Conservation (phyloP, 2,888 invertebrate species). For the Rhamnusium bicolor region DNA sequence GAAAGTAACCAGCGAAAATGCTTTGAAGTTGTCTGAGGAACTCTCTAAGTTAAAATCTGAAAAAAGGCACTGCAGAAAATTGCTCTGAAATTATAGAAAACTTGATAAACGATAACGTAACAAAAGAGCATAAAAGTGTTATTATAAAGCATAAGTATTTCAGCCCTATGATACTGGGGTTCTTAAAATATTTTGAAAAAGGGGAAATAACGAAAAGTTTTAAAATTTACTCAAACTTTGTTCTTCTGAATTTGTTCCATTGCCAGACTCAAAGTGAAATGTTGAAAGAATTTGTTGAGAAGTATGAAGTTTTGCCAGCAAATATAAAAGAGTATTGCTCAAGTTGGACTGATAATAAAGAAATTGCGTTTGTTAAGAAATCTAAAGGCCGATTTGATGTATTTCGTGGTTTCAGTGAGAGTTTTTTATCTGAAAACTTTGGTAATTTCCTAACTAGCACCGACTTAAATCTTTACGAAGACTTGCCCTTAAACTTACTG, state of each 20-base stretch:
- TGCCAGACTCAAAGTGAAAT: constrained; percentile 74
- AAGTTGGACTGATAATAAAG: constrained; percentile 70
- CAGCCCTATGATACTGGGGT: constrained; percentile 67
- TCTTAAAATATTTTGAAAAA: constrained; percentile 64
- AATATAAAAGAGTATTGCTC: constrained; percentile 70
- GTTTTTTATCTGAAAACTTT: constrained; percentile 55
- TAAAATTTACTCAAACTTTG: constrained; percentile 70
- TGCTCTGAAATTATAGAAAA: constrained; percentile 42
- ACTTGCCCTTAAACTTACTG: constrained; percentile 58
- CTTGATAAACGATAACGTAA: constrained; percentile 26
- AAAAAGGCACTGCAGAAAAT: neutral
- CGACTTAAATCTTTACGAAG: constrained; percentile 50
- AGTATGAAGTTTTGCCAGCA: constrained; percentile 70
- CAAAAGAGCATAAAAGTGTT: constrained; percentile 12
- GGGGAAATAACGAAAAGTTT: constrained; percentile 56
- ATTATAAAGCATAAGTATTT: constrained; percentile 49
- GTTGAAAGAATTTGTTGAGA: constrained; percentile 72
- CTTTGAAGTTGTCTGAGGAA: constrained; percentile 54
- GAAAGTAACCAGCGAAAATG: constrained; percentile 53
- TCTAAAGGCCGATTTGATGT: constrained; percentile 55
- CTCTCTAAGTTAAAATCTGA: constrained; percentile 44
- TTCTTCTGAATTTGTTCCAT: constrained; percentile 75
- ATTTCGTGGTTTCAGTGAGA: constrained; percentile 54
- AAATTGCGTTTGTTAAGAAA: constrained; percentile 46
- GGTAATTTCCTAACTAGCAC: constrained; percentile 46